These are phyloP conservation scores for Rana temporaria DNA, from an alignment of 2,113 vertebrate genomes.

Conservation along the genomic window DNA sequence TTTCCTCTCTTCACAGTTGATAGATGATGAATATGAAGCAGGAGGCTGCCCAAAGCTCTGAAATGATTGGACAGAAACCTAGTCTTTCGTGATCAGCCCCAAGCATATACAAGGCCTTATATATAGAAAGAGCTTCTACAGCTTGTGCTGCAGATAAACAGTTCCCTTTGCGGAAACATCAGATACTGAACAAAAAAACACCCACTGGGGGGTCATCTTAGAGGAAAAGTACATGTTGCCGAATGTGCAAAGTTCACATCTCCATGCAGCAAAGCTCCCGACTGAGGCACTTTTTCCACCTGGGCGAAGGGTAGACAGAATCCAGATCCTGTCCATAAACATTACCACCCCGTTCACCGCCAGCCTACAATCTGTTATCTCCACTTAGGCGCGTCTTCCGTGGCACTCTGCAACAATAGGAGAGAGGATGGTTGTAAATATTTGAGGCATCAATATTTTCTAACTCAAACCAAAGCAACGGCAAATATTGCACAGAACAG, in stretches of 20 bases:
- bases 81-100: constrained; percentile 22
- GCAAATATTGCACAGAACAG: background rate
- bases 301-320: background rate
- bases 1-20: constrained; percentile 34
- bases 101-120: constrained; percentile 43
- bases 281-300: background rate
- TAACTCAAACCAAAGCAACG: too few species aligned
- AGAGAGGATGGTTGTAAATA: too few species aligned
- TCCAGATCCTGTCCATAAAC: background rate
- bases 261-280: background rate
- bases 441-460: too few species aligned
- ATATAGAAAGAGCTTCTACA: constrained; percentile 6
- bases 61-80: background rate
- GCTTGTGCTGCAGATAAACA: constrained; percentile 27
- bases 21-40: constrained; percentile 4
- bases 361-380: constrained; percentile 89
- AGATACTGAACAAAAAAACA: background rate
- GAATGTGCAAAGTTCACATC: constrained; percentile 37
- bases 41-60: background rate
- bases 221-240: background rate
- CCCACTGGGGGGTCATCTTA: background rate
- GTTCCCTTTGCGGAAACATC: constrained; percentile 41
- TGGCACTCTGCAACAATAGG: constrained; percentile 74
- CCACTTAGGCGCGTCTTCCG: constrained; percentile 90
- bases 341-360: background rate